phyloP scores from a whole-genome alignment of 64 coral and sea anemone genomes.

The Exaiptasia diaphana region DNA sequence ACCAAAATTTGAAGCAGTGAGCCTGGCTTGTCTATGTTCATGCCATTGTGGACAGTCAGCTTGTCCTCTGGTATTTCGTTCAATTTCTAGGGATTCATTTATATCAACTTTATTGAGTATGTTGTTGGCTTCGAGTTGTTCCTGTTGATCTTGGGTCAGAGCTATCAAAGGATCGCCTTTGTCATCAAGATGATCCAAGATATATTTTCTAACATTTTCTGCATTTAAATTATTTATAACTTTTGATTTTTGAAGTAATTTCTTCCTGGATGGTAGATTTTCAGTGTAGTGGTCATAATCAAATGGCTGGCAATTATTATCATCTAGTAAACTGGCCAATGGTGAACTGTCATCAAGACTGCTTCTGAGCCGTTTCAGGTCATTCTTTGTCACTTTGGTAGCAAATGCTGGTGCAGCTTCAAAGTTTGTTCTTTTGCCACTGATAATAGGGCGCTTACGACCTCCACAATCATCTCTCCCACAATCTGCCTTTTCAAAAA shows the following conservation, averaged over 20 bases:
- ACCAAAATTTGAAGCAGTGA: slow-evolving; percentile 58
- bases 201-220: slow-evolving; percentile 6
- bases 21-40: slow-evolving; percentile 17
- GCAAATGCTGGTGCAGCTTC: slow-evolving; percentile 3
- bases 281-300: slow-evolving; percentile 12
- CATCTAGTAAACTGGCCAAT: not conserved
- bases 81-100: slow-evolving; percentile 16
- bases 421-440: slow-evolving; percentile 8
- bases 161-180: not conserved
- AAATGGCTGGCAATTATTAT: slow-evolving; percentile 35
- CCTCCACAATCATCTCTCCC: not conserved
- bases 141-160: not conserved
- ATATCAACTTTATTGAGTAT: slow-evolving; percentile 5
- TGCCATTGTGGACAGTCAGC: slow-evolving; percentile 36
- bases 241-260: not conserved
- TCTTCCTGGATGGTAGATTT: slow-evolving; percentile 24
- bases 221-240: slow-evolving; percentile 33
- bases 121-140: not conserved
- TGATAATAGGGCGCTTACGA: slow-evolving; percentile 13
- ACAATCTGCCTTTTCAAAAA: slow-evolving; percentile 26
- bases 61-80: slow-evolving; percentile 43
- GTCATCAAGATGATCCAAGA: slow-evolving; percentile 21
- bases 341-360: slow-evolving; percentile 26
- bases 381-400: slow-evolving; percentile 1
- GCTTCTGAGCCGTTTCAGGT: slow-evolving; percentile 26